Evolutionary conservation across 2,113 vertebrate species (phyloP), one percentile per base, ranked within the genome.

Genomic region (Takifugu flavidus): DNA sequence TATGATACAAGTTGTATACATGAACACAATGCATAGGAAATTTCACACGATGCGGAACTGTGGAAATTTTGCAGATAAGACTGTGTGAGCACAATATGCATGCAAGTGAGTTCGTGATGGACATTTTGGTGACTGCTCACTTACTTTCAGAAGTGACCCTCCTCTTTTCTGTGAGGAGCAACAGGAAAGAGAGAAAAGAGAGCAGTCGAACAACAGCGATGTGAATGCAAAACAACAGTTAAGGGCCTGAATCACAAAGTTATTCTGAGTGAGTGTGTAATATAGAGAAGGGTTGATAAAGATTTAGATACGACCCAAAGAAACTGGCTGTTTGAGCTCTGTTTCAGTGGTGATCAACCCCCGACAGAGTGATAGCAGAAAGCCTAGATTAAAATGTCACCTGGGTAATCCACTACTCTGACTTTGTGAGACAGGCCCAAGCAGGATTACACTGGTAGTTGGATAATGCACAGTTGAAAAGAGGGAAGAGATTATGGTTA

Each of bases 61-160:
- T 31, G 29, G 7, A 39, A 39, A 39, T 39, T 39, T 39, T 39
- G 11, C 51, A 65, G 29, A 55, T 55, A 29, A 3, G 39, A 10
- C 12, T 56, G 15, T 27, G 31, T 31, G 69, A 51, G 25, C 26
- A 50, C 3, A 49, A 28, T 77, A 73, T 81, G 63, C 68, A 73
- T 60, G 72, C 20, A 42, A 45, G 76, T 64, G 65, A 73, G 51
- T 50, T 62, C 55, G 58, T 47, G 59, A 59, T 51, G 59, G 56
- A 29, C 50, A 49, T 29, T 14, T 39, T 59, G 56, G 44, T 73
- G 72, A 74, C 72, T 67, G 73, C 82, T 79, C 68, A 92, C 91
- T 92, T 92, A 92, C 91, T 92, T 91, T 92, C 91, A 83, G 92
- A 92, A 54, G 91, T 92, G 83, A 92, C 91, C 75, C 91, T 91